phyloP scores from a whole-genome alignment of 1,140 invertebrate genomes.

The Caenorhabditis tropicalis region DNA sequence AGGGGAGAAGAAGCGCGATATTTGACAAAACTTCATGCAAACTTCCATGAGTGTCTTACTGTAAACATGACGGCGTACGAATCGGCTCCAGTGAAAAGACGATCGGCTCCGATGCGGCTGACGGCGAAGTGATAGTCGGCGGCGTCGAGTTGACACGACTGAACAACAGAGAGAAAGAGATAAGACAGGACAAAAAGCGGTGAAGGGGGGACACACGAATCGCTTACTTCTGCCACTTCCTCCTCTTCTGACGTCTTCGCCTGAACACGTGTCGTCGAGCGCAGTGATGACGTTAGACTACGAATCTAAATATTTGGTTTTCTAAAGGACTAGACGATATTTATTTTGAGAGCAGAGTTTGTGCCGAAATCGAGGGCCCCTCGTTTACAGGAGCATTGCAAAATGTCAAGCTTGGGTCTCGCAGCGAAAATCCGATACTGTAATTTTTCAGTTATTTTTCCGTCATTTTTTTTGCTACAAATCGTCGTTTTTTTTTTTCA shows the following conservation, averaged over 20 bases:
- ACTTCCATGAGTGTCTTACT: conserved; percentile 14
- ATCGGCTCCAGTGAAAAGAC: conserved; percentile 53
- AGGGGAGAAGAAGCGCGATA: conserved; percentile 24
- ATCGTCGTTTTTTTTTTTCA: too few species aligned
- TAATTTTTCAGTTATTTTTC: not conserved
- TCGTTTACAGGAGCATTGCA: too few species aligned
- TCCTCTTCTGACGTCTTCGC: not conserved
- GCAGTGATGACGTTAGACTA: conserved; percentile 53
- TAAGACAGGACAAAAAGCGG: not conserved
- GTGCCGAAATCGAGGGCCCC: too few species aligned
- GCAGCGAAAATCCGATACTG: too few species aligned
- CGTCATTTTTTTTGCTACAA: too few species aligned
- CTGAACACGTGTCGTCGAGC: conserved; percentile 33
- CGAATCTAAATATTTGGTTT: conserved; percentile 48
- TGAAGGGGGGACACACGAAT: not conserved
- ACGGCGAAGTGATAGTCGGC: conserved; percentile 52
- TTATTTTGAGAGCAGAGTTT: too few species aligned
- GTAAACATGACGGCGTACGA: conserved; percentile 47
- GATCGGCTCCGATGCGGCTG: not conserved
- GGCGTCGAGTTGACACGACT: conserved; percentile 56
- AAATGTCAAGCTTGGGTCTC: too few species aligned
- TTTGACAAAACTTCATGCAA: conserved; percentile 25
- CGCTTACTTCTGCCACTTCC: conserved; percentile 2
- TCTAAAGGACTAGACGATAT: not conserved
- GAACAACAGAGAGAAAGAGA: conserved; percentile 37